Percentiles rank a stretch among this genome's conserved stretches.
Conservation (phyloP, 2,888 invertebrate genomes). For the Papilio demoleus region DNA sequence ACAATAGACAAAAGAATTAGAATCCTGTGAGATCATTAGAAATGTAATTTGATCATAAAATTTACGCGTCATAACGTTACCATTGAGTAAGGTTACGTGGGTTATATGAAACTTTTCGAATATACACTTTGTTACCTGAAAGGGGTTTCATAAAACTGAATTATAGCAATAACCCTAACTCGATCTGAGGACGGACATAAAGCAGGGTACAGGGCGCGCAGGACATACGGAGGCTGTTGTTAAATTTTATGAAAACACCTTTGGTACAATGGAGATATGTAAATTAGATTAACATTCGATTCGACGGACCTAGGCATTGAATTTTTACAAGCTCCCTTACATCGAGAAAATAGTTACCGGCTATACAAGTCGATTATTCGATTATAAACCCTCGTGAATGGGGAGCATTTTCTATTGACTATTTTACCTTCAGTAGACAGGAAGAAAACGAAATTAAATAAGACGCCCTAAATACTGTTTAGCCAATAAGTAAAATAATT, state of each 20-base stretch:
- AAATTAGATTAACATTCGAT: constrained; percentile 65
- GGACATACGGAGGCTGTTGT: constrained; percentile 76
- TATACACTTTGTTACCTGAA: constrained; percentile 78
- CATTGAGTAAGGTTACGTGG: constrained; percentile 55
- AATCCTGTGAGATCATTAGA: constrained; percentile 47
- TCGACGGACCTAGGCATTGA: constrained; percentile 48
- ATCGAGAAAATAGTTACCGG: constrained; percentile 23
- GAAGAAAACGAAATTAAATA: background rate
- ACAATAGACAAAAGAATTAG: constrained; percentile 64
- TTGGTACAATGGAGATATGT: constrained; percentile 76
- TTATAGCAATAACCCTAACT: constrained; percentile 80
- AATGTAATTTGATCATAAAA: constrained; percentile 47
- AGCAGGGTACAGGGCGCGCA: constrained; percentile 75
- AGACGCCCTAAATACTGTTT: background rate
- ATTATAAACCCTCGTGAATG: background rate
- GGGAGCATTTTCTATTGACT: background rate
- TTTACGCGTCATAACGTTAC: constrained; percentile 44
- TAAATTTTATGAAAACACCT: constrained; percentile 78
- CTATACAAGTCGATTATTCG: constrained; percentile 30
- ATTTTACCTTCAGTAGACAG: background rate
- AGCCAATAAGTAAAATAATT: background rate
- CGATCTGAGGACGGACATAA: constrained; percentile 76
- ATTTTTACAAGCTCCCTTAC: constrained; percentile 38
- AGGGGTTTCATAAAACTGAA: constrained; percentile 82
- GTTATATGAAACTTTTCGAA: constrained; percentile 73